Conservation (phyloP, 2,888 invertebrate species). For the Abscondita cerata region DNA sequence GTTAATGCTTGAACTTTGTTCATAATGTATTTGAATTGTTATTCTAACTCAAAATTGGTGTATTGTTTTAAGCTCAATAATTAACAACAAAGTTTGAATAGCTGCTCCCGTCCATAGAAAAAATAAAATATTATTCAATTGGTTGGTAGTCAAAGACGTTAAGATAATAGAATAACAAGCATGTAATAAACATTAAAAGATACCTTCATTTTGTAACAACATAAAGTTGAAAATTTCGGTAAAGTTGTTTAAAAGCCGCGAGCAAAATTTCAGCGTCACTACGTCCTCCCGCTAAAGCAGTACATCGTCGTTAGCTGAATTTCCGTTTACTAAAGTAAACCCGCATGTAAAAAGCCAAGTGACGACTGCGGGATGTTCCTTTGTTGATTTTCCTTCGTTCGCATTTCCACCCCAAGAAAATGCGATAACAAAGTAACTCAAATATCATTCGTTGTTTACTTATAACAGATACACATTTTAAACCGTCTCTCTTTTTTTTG, state of each 20-base stretch:
- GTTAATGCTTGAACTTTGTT: too few relatives aligned
- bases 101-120: too few relatives aligned
- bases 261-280: conserved; percentile 27
- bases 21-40: too few relatives aligned
- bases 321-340: conserved; percentile 32
- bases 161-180: too few relatives aligned
- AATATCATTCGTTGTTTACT: conserved; percentile 11
- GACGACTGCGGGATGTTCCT: conserved; percentile 29
- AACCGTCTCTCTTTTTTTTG: background rate
- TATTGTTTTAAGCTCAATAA: too few relatives aligned
- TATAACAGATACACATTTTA: background rate
- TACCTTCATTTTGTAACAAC: conserved; percentile 1
- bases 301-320: conserved; percentile 30
- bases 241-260: conserved; percentile 25
- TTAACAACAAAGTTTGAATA: too few relatives aligned
- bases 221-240: conserved; percentile 21
- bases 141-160: too few relatives aligned
- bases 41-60: too few relatives aligned
- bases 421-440: conserved; percentile 15
- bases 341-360: conserved; percentile 34
- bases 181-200: too few relatives aligned
- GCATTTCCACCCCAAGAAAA: conserved; percentile 17
- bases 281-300: conserved; percentile 2
- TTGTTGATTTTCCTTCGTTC: conserved; percentile 23
- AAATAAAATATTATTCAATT: too few relatives aligned